Evolutionary conservation across 2,888 invertebrate genomes (phyloP), one percentile per base, ranked within the genome.

Genomic region (Oeneis ivallda): DNA sequence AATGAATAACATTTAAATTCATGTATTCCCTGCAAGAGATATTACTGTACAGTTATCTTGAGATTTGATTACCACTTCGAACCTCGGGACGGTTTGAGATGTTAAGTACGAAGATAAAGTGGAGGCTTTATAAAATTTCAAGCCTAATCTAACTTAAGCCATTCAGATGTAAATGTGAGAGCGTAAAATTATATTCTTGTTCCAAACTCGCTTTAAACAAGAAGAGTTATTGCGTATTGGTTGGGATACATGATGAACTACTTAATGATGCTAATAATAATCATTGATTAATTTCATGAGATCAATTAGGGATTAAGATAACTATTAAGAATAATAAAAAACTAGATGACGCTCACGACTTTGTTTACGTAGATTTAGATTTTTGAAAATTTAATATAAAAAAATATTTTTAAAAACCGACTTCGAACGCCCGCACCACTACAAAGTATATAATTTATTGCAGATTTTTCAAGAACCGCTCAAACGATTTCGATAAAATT

Each of bases 1-100:
- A 62, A 64, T 64, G 41, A 66, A 64, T 62, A 59, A 57, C 59
- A 69, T 69, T 69, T 67, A 64, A 67, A 69, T 69, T 65, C 64
- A 69, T 69, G 62, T 69, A 69, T 69, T 64, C 66, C 47, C 17
- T 60, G 57, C 53, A 64, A 64, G 59, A 63, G 54, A 63, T 58
- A 58, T 49, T 65, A 65, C 66, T 62, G 19, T 47, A 64, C 59
- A 52, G 67, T 60, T 69, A 67, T 67, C 59, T 67, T 56, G 52
- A 47, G 56, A 59, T 69, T 69, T 60, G 64, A 64, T 65, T 65
- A 41, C 54, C 45, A 64, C 45, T 59, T 19, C 37, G 60, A 60
- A 60, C 60, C 53, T 37, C 41, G 11, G 39, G 54, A 41, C n/a
- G 41, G 43, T 49, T 45, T 41, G 45, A 65, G 62, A 45, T 54